Percentiles rank a stretch among this genome's conserved stretches.
Conservation (phyloP, 2,113 vertebrate genomes). For the Ascaphus truei region DNA sequence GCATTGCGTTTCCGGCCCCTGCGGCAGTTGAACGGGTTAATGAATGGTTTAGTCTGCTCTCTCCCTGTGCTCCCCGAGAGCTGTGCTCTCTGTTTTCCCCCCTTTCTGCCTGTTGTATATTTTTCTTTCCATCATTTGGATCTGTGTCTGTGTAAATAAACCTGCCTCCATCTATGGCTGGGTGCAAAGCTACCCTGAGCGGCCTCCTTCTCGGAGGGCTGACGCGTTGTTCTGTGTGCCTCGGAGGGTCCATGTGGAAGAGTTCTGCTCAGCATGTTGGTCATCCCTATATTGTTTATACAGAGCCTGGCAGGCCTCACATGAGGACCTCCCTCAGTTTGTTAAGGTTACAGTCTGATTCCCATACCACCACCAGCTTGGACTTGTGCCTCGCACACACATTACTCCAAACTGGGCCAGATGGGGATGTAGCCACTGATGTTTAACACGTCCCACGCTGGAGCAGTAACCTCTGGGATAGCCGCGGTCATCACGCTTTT, state of each 20-base stretch:
- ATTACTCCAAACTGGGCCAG: constrained; percentile 17
- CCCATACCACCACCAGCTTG: constrained; percentile 4
- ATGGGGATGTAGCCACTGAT: background rate
- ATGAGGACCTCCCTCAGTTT: constrained; percentile 79
- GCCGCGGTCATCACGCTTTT: background rate
- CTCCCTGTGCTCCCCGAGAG: background rate
- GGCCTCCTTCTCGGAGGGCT: constrained; percentile 3
- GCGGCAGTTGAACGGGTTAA: background rate
- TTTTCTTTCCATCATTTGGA: constrained; percentile 33
- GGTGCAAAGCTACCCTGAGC: constrained; percentile 29
- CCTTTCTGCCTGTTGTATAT: constrained; percentile 24
- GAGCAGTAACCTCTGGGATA: background rate
- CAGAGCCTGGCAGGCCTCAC: constrained; percentile 70
- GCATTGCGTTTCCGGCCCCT: too few relatives aligned
- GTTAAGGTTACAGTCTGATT: constrained; percentile 59
- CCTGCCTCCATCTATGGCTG: constrained; percentile 40
- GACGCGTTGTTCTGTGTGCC: background rate
- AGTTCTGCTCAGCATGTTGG: too few relatives aligned
- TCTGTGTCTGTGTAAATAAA: constrained; percentile 34
- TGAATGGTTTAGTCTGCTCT: background rate
- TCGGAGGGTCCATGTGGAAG: too few relatives aligned
- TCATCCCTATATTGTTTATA: constrained; percentile 78
- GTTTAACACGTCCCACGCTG: background rate
- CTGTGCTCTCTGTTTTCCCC: background rate
- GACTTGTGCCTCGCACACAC: constrained; percentile 61